Evolutionary conservation across 1,140 invertebrate species (phyloP).

Genomic region (Drosophila tristis): DNA sequence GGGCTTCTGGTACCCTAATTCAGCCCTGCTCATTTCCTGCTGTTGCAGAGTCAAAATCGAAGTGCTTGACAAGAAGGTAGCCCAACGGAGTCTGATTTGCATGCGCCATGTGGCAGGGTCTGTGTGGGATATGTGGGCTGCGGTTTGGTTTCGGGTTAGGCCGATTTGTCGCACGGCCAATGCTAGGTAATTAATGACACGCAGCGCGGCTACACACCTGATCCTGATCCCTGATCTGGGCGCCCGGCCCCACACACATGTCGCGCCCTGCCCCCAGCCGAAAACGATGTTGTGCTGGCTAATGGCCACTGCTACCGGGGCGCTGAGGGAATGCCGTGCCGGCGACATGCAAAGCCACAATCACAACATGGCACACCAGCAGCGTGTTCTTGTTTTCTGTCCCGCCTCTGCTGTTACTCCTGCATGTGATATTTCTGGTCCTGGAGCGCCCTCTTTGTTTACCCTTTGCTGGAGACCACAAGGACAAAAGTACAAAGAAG

Average conservation of each 20-base stretch:
- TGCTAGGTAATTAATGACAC: constrained; percentile 71
- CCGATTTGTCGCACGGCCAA: constrained; percentile 52
- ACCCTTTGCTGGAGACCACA: constrained; percentile 30
- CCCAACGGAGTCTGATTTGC: constrained; percentile 55
- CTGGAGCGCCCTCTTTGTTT: constrained; percentile 1
- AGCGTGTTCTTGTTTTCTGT: constrained; percentile 34
- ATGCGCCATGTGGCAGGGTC: constrained; percentile 46
- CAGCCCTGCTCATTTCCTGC: constrained; percentile 64
- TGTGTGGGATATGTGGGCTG: constrained; percentile 16
- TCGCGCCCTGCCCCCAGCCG: constrained; percentile 46
- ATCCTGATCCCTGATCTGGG: constrained; percentile 13
- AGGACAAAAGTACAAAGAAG: constrained; percentile 41
- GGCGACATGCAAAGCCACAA: constrained; percentile 70
- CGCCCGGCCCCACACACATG: constrained; percentile 49
- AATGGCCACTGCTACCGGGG: constrained; percentile 32
- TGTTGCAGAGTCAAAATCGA: constrained; percentile 54
- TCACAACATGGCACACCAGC: constrained; percentile 47
- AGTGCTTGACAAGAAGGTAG: constrained; percentile 40
- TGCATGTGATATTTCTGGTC: constrained; percentile 21
- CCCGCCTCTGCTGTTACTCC: constrained; percentile 4
- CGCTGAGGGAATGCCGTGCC: constrained; percentile 53
- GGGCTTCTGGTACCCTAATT: not conserved
- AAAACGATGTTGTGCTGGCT: constrained; percentile 48
- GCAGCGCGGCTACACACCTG: constrained; percentile 34
- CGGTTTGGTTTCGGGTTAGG: constrained; percentile 46